A percentile compares a stretch with the other conserved stretches of the same genome.
Conservation (phyloP, 2,888 invertebrate species). For the Mallateleia sp. region DNA sequence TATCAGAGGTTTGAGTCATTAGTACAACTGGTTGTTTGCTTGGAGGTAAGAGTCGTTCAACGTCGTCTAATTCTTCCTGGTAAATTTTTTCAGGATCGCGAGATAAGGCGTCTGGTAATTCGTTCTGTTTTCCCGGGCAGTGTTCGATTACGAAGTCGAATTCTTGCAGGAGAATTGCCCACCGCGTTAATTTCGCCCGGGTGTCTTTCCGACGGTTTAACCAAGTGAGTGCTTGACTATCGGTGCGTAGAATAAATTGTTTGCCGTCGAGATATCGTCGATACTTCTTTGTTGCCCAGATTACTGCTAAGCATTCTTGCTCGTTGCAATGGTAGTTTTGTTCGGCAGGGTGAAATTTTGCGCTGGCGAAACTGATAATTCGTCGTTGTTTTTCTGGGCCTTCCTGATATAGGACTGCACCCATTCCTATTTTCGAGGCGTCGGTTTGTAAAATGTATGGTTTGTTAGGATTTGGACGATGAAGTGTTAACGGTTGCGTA, state of each 20-base stretch:
- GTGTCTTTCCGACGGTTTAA: too few species aligned
- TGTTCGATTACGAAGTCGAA: too few species aligned
- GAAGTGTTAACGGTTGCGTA: neutral
- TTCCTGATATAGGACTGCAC: slow-evolving; percentile 4
- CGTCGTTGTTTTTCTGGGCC: neutral
- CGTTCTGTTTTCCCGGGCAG: too few species aligned
- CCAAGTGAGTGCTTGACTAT: too few species aligned
- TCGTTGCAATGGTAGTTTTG: neutral
- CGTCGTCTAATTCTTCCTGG: neutral
- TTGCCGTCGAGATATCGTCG: too few species aligned
- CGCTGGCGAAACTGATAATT: slow-evolving; percentile 37
- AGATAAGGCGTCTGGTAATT: neutral
- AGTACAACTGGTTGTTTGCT: neutral
- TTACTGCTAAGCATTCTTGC: neutral
- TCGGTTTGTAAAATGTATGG: slow-evolving; percentile 38
- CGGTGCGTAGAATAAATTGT: too few species aligned
- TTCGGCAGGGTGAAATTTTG: neutral
- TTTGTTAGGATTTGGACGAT: slow-evolving; percentile 10
- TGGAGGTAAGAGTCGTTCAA: neutral
- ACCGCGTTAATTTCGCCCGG: too few species aligned
- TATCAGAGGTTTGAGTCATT: neutral
- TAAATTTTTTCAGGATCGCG: neutral
- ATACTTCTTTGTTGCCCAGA: too few species aligned
- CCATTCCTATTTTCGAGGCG: slow-evolving; percentile 10
- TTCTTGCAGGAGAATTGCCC: too few species aligned